These are phyloP conservation scores for Bryconaethiops microstoma DNA, from an alignment of 2,797 vertebrate genomes.

Conservation along the genomic window DNA sequence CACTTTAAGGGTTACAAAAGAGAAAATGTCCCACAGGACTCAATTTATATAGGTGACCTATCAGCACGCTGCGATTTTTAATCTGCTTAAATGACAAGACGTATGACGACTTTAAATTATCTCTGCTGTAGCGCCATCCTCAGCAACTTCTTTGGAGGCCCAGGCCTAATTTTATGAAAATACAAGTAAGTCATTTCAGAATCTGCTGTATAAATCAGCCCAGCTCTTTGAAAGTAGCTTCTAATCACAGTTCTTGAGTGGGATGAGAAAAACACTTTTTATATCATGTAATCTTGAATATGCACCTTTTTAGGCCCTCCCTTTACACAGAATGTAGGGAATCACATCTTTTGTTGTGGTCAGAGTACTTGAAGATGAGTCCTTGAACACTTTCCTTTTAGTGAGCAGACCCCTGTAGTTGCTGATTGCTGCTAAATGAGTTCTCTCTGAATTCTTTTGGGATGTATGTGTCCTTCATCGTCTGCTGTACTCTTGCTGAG, in stretches of 20 bases:
- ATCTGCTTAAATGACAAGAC: constrained; percentile 18
- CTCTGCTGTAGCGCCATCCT: constrained; percentile 21
- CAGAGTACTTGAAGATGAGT: background rate
- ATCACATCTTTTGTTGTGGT: background rate
- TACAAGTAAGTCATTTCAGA: background rate
- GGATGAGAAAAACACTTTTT: constrained; percentile 4
- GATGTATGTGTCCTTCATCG: background rate
- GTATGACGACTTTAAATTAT: constrained; percentile 23
- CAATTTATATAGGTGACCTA: constrained; percentile 42
- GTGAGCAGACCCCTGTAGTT: constrained; percentile 27
- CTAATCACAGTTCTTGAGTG: background rate
- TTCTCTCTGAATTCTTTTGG: constrained; percentile 56
- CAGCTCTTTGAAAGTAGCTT: background rate
- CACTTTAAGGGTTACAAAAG: constrained; percentile 23
- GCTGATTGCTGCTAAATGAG: constrained; percentile 35
- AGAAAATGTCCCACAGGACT: constrained; percentile 28
- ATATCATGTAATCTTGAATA: background rate
- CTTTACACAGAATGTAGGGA: background rate
- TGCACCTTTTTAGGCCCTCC: background rate
- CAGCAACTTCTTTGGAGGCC: background rate
- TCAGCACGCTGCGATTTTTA: constrained; percentile 26
- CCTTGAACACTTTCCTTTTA: background rate
- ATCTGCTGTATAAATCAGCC: background rate
- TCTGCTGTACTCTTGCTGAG: constrained; percentile 7
- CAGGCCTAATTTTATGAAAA: constrained; percentile 2